These are phyloP conservation scores for Platichthys stellatus DNA, from an alignment of 2,113 vertebrate genomes.

Conservation along the genomic window DNA sequence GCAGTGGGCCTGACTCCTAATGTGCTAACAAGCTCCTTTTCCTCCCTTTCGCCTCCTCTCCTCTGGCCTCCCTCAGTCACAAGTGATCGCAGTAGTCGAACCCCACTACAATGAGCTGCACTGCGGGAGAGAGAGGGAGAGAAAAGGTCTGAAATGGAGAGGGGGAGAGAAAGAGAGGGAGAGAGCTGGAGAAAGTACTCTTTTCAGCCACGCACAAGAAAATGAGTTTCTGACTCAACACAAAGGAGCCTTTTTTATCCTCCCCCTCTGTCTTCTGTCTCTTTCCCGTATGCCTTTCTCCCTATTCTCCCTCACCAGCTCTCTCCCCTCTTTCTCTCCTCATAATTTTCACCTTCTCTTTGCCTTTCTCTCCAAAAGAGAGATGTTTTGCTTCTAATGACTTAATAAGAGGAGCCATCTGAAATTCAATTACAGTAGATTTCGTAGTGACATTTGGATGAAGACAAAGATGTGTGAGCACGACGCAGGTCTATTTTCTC, in stretches of 20 bases:
- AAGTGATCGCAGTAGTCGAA: conserved; percentile 93
- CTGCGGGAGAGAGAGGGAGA: conserved; percentile 88
- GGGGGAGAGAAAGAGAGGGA: conserved; percentile 74
- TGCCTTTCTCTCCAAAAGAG: conserved; percentile 44
- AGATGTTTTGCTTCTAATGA: conserved; percentile 72
- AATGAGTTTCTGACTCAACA: conserved; percentile 98
- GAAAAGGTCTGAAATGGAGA: conserved; percentile 86
- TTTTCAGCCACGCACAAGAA: conserved; percentile 94
- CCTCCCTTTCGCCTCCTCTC: conserved; percentile 80
- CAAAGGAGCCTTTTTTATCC: conserved; percentile 92
- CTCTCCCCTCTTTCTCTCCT: conserved; percentile 44
- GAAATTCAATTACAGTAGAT: conserved; percentile 84
- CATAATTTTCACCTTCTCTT: conserved; percentile 62
- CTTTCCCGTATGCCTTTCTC: conserved; percentile 1
- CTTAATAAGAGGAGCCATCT: conserved; percentile 73
- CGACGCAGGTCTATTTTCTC: conserved; percentile 39
- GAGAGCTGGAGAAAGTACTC: conserved; percentile 78
- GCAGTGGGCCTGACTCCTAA: conserved; percentile 84
- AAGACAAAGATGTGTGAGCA: conserved; percentile 25
- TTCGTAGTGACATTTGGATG: conserved; percentile 61
- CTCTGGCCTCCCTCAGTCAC: conserved; percentile 77
- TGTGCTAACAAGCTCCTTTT: conserved; percentile 97
- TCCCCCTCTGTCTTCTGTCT: conserved; percentile 34
- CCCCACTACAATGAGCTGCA: conserved; percentile 93
- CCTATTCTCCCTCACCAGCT: conserved; percentile 27